Evolutionary conservation across 2,888 invertebrate species (phyloP), one percentile per base, ranked within the genome.

Genomic region (Drosophila nigritarsus): DNA sequence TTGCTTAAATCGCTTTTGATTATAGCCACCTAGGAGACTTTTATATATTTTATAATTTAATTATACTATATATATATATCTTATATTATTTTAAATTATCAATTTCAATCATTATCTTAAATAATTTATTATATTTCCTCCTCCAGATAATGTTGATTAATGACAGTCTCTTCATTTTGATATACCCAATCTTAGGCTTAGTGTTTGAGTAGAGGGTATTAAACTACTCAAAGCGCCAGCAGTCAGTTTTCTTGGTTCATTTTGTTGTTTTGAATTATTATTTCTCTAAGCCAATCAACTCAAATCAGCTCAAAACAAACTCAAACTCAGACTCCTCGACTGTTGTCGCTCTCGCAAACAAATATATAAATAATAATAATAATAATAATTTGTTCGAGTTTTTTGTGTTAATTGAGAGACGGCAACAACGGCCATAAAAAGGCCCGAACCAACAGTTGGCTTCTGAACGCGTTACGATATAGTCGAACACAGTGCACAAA

Each of bases 391-490:
- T 75, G 56, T 59, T 75, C 18, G 27, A 61, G 64, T 45, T 45
- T 45, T 66, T 75, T 65, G 75, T 78, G 78, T 75, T 75, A 78
- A 78, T 80, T 78, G 78, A 67, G 78, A 56, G 67, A 20, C 36
- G 53, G 3, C 53, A 30, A 20, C 20, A 20, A 30, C 32, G 34
- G 4, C 55, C 85, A 87, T 82, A 85, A 87, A 85, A 83, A 77
- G 80, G 83, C 83, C 60, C 61, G 75, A 60, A 36, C 51, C 66
- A 66, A 34, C 72, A 75, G 65, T 79, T 77, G 79, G 45, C 60
- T 63, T 70, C 68, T 55, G 62, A 83, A 63, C 75, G 84, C 65
- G 83, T 59, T 65, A 61, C 75, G 54, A 45, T 65, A 49, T 59
- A 64, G 75, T 74, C 76, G 89, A 42, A 4, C 20, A 63, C 49